A percentile compares a stretch with the other conserved stretches of the same genome.
Evolutionary conservation across 2,797 vertebrate genomes (phyloP).

Genomic region (Oreochromis mossambicus): DNA sequence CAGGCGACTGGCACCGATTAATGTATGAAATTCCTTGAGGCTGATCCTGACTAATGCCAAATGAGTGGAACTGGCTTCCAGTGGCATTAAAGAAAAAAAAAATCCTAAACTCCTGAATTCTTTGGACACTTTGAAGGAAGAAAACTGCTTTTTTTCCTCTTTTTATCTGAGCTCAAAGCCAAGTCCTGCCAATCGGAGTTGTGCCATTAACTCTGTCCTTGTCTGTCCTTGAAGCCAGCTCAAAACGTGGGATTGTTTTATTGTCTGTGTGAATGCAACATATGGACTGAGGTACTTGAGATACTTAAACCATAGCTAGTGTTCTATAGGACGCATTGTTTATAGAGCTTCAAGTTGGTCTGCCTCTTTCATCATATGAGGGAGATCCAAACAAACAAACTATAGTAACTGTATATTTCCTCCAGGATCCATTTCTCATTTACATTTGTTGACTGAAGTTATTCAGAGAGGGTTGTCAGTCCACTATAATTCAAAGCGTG

Average conservation of each 20-base stretch:
- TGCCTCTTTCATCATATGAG: neutral
- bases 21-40: slow-evolving; percentile 44
- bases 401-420: slow-evolving; percentile 42
- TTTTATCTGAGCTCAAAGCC: slow-evolving; percentile 15
- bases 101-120: slow-evolving; percentile 18
- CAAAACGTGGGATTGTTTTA: slow-evolving; percentile 13
- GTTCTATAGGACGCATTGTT: neutral
- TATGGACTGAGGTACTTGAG: neutral
- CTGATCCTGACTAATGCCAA: slow-evolving; percentile 31
- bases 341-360: neutral
- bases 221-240: slow-evolving; percentile 28
- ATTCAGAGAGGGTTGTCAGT: slow-evolving; percentile 18
- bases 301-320: neutral
- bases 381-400: slow-evolving; percentile 11
- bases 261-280: neutral
- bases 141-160: neutral
- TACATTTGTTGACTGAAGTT: slow-evolving; percentile 49
- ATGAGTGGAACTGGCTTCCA: slow-evolving; percentile 46
- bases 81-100: slow-evolving; percentile 28
- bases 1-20: slow-evolving; percentile 50
- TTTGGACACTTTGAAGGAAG: slow-evolving; percentile 33
- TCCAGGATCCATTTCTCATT: slow-evolving; percentile 48
- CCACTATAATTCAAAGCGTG: slow-evolving; percentile 15
- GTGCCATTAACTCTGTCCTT: slow-evolving; percentile 18
- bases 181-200: neutral